Evolutionary conservation across 2,888 invertebrate species (phyloP), one percentile per base, ranked within the genome.

Genomic region (Tigriopus californicus): DNA sequence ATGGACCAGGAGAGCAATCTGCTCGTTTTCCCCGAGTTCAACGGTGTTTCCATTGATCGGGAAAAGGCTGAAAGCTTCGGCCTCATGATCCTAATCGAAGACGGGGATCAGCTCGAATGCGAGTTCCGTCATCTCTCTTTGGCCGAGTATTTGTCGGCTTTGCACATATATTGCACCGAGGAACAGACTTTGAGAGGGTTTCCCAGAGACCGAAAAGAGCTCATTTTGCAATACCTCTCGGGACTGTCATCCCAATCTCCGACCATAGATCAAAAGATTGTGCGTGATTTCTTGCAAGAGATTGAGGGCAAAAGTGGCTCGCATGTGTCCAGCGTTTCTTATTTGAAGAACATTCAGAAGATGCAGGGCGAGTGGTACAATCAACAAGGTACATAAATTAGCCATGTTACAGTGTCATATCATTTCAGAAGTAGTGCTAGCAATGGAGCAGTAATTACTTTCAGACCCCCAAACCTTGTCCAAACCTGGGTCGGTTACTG

Each of bases 361-460:
- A 59, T 59, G 59, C 51, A 52, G 40, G 59, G 59, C 25, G 59
- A 59, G 25, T 59, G 59, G 59, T 59, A 59, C 41, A 59, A 59
- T 41, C 59, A 59, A 41, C 49, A 59, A 52, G 56, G 56, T 56
- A 44, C 18, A 44, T n/a, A 6, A 6, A 4, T 18, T 10, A 44
- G 3, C 13, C 11, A 6, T 44, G 15, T 5, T 15, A 18, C 44
- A 44, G 11, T 41, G 11, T 41, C 13, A 12, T 13, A 41, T 41
- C 13, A 41, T 41, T 41, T 41, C 11, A 12, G n/a, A 44, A n/a
- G 15, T 44, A 44, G 44, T 41, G 41, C 41, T 41, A 12, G 11
- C 13, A 13, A 12, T 41, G 41, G 41, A 41, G 41, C 41, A 41
- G 11, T n/a, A n/a, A n/a, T 12, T 13, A 41, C 46, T 44, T 44